Evolutionary conservation across 2,888 invertebrate genomes (phyloP), one percentile per base, ranked within the genome.

Genomic region (Drosophila kambysellisi): DNA sequence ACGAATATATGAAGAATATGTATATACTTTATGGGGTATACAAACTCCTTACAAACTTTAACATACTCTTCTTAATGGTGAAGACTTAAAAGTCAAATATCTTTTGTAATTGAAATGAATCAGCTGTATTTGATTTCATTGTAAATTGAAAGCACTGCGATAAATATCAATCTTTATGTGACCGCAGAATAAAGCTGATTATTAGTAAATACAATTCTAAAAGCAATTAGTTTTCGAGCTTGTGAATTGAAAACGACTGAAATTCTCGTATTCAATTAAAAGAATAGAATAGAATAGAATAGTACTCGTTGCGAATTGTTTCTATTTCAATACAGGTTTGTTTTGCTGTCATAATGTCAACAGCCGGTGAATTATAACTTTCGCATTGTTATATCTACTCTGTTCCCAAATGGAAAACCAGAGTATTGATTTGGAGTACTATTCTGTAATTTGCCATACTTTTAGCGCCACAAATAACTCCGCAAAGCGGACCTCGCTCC

Each of bases 331-430:
- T 51, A 51, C 46, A 8, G 46, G 46, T 46, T 46, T 54, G 33
- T 58, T 53, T 57, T 50, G 53, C 48, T 59, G 70, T 74, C 70
- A 59, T 32, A 63, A 57, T 75, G 56, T 71, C 74, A 74, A 74
- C 46, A 64, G 43, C 60, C 70, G 71, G 57, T 66, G 65, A 75
- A 56, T 43, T 57, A 57, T 57, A 64, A 60, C 53, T 67, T 61
- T 64, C 60, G 50, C 56, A 72, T 64, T 76, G 67, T 54, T 57
- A 30, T 4, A n/a, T 51, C 11, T 30, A 32, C 51, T 3, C 51
- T 51, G 30, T 30, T 12, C 1, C 17, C 30, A 6, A 3, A 32
- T 17, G 0, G 4, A n/a, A 12, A n/a, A 15, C 8, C 3, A 17
- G 51, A 32, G 51, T 51, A 32, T 25, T 46, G 15, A 25, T 25